A percentile compares a stretch with the other conserved stretches of the same genome.
These are phyloP conservation scores for Probaryconus sp. DNA, from an alignment of 1,140 invertebrate genomes.

Conservation along the genomic window DNA sequence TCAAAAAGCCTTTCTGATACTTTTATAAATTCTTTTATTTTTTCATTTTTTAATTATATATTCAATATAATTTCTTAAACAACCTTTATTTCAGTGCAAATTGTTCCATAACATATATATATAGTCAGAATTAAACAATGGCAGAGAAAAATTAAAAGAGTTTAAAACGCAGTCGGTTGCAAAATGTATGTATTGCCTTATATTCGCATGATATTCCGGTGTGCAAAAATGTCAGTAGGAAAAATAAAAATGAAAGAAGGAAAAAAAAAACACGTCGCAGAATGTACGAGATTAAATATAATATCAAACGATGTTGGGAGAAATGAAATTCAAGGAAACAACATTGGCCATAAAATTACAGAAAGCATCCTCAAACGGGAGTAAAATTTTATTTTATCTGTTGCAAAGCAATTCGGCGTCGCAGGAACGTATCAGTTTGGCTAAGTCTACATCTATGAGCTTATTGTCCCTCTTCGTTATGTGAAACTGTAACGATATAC, in stretches of 20 bases:
- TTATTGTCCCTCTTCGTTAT: slow-evolving; percentile 52
- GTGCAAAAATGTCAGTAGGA: slow-evolving; percentile 4
- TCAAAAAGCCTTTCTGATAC: too few species aligned
- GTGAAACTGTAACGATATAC: slow-evolving; percentile 44
- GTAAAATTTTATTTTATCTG: slow-evolving; percentile 66
- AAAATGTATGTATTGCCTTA: too few species aligned
- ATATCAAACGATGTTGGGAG: slow-evolving; percentile 28
- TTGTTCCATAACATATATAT: too few species aligned
- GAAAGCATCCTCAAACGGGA: slow-evolving; percentile 35
- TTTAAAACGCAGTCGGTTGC: too few species aligned
- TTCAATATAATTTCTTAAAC: too few species aligned
- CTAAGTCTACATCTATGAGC: slow-evolving; percentile 58
- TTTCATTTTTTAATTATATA: too few species aligned
- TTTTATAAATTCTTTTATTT: too few species aligned
- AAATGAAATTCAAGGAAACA: slow-evolving; percentile 50
- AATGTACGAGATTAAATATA: slow-evolving; percentile 44
- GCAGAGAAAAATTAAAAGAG: too few species aligned
- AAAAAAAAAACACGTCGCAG: slow-evolving; percentile 2
- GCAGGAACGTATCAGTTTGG: slow-evolving; percentile 45
- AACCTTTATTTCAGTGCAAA: too few species aligned
- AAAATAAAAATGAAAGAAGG: not conserved
- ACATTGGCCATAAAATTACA: slow-evolving; percentile 51
- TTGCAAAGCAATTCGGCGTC: slow-evolving; percentile 54
- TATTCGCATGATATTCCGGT: not conserved
- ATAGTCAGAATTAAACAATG: too few species aligned